Base-by-base conservation (phyloP, 2,888 invertebrate species). In the Rhorus exstirpatorius region DNA sequence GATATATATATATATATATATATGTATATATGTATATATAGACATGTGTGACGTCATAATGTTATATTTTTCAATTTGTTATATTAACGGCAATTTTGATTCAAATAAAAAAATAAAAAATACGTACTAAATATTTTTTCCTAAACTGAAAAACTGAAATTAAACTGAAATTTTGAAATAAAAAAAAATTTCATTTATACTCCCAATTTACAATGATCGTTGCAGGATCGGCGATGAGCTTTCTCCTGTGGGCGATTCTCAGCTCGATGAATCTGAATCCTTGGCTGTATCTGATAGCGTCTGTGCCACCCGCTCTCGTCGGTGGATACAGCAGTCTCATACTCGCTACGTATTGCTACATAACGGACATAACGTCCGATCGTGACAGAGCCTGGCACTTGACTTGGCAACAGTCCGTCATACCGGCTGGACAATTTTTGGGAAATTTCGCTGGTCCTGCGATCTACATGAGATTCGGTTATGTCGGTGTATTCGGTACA, bases 281-380 rank as follows among this genome's bases (percentile, higher is more conserved):
- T 35, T 91, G 91, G 91, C 84, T 86, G 55, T 83, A 90, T 10
- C 84, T 91, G 35, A 31, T 89, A 38, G 86, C 89, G 4, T 88
- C 84, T 21, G 68, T 91, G 26, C 90, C 91, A 19, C 71, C 83
- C 6, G 83, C 88, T 24, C 51, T 89, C 2, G 49, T 85, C 6
- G 92, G 92, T 46, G 92, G 92, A 76, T 85, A 85, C 65, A 85
- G 85, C 74, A 81, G 86, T 21, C 53, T 91, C 35, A 76, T 91
- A 19, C 76, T 91, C 49, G 86, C 88, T 46, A 86, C 87, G 1
- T 95, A 94, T 88, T 96, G 96, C 87, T 96, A 96, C 87, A 93
- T 96, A 84, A 95, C 95, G 53, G 96, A 97, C 90, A 94, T 95
- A 65, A 95, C 95, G 0, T 93, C 94, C 12, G 93, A 94, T 35